Conservation (phyloP, 2,888 invertebrate species). For the Drosophila atripex region DNA sequence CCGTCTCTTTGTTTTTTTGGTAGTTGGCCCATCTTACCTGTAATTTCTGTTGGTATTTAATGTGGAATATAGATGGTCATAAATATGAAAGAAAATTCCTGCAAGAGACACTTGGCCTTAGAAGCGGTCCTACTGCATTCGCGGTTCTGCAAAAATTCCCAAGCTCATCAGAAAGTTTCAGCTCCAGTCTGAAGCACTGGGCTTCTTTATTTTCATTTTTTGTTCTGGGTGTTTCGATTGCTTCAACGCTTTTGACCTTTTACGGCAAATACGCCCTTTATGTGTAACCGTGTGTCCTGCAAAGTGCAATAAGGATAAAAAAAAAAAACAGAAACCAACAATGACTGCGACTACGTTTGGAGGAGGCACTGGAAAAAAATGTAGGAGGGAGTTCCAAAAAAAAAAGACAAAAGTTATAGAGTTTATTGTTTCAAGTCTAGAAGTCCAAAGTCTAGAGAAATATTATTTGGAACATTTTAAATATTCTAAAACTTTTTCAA, state of each 20-base stretch:
- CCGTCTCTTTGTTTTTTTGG: background rate
- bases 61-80: background rate
- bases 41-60: background rate
- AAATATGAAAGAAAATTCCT: background rate
- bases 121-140: background rate
- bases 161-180: constrained; percentile 20
- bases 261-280: constrained; percentile 40
- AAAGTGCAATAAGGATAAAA: constrained; percentile 42
- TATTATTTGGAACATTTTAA: no score
- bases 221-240: constrained; percentile 18
- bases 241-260: constrained; percentile 26
- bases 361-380: constrained; percentile 8
- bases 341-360: background rate
- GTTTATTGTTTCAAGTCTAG: no score
- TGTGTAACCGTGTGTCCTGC: constrained; percentile 23
- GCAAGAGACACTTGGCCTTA: background rate
- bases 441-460: no score
- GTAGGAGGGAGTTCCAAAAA: background rate
- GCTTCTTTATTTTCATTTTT: background rate
- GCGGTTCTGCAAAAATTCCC: background rate
- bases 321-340: constrained; percentile 4
- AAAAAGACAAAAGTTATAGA: no score
- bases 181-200: no score
- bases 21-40: background rate
- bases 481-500: background rate